Conservation (phyloP, 2,888 invertebrate species). For the Tipula lateralis region DNA sequence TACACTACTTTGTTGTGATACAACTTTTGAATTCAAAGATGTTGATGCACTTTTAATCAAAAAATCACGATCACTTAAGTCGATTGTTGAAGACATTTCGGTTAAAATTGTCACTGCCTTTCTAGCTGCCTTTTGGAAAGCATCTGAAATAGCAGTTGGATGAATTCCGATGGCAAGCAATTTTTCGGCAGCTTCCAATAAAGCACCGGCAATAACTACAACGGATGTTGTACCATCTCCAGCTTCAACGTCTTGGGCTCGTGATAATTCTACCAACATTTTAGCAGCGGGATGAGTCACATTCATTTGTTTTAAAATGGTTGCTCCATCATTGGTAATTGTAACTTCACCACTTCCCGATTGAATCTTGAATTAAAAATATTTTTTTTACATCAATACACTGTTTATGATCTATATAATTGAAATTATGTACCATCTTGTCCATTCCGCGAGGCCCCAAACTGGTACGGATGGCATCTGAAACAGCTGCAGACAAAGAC, state of each 20-base stretch:
- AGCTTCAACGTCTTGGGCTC: slow-evolving; percentile 98
- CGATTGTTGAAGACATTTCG: slow-evolving; percentile 79
- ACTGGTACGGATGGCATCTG: slow-evolving; percentile 97
- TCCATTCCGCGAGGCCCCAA: slow-evolving; percentile 99
- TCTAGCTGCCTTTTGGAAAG: slow-evolving; percentile 70
- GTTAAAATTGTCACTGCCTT: slow-evolving; percentile 61
- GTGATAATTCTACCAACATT: slow-evolving; percentile 97
- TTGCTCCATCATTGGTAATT: slow-evolving; percentile 99
- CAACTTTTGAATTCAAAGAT: slow-evolving; percentile 96
- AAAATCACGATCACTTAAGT: slow-evolving; percentile 79
- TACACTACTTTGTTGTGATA: slow-evolving; percentile 93
- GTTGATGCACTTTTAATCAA: slow-evolving; percentile 95
- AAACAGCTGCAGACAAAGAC: slow-evolving; percentile 72
- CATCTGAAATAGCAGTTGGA: slow-evolving; percentile 94
- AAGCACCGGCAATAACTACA: slow-evolving; percentile 93
- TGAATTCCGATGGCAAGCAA: slow-evolving; percentile 91
- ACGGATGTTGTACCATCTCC: slow-evolving; percentile 99
- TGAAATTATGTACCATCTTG: slow-evolving; percentile 74
- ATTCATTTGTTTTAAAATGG: slow-evolving; percentile 98
- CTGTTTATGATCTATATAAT: not conserved
- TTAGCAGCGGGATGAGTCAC: slow-evolving; percentile 98
- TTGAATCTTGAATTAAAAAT: slow-evolving; percentile 70
- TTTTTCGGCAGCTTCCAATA: slow-evolving; percentile 91
- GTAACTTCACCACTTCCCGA: slow-evolving; percentile 95
- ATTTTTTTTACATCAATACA: slow-evolving; percentile 26